phyloP scores from a whole-genome alignment of 2,113 vertebrate species.

The Noturus placidus region DNA sequence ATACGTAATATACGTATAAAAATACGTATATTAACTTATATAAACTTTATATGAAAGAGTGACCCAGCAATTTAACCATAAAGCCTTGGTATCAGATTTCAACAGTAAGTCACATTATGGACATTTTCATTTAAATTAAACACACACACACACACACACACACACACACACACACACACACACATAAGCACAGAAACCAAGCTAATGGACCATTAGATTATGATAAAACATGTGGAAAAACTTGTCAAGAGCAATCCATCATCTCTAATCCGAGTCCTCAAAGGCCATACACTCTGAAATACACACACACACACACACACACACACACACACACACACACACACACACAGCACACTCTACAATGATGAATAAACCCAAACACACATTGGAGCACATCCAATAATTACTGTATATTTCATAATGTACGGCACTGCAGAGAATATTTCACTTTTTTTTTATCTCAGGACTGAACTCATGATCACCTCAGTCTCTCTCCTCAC shows the following conservation, averaged over 20 bases:
- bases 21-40: not conserved
- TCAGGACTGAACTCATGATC: constrained; percentile 37
- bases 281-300: not conserved
- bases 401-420: constrained; percentile 16
- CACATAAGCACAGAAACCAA: not conserved
- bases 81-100: not conserved
- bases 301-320: not conserved
- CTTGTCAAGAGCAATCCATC: constrained; percentile 22
- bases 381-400: constrained; percentile 25
- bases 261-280: not conserved
- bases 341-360: not conserved
- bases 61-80: not conserved
- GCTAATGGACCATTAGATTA: constrained; percentile 6
- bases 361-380: constrained; percentile 23
- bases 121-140: not conserved
- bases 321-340: constrained; percentile 12
- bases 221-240: constrained; percentile 33
- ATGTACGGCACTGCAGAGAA: constrained; percentile 37
- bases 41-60: not conserved
- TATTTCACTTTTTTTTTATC: constrained; percentile 16
- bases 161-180: constrained; percentile 10
- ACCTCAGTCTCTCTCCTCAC: constrained; percentile 58
- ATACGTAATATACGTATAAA: too few species aligned
- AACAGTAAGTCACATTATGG: not conserved
- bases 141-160: not conserved